These are phyloP conservation scores for Dascillus cervinus DNA, from an alignment of 2,888 invertebrate genomes.

Conservation along the genomic window DNA sequence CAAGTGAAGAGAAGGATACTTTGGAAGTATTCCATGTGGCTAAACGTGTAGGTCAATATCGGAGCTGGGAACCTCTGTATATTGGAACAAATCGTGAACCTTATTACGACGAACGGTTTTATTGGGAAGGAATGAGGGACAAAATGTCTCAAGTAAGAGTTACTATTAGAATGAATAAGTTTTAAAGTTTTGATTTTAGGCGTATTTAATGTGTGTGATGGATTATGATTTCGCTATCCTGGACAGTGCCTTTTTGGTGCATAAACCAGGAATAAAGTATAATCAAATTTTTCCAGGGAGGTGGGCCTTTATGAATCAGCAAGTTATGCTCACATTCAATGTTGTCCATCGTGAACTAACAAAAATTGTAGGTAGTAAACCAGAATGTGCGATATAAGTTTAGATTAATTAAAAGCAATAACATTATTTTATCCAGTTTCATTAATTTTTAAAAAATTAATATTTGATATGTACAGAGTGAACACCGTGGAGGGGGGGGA, in stretches of 20 bases:
- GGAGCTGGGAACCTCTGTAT: conserved; percentile 78
- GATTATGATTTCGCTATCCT: neutral
- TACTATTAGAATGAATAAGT: neutral
- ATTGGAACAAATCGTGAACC: conserved; percentile 78
- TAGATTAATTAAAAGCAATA: too few relatives aligned
- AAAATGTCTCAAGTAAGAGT: conserved; percentile 77
- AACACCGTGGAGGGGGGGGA: too few relatives aligned
- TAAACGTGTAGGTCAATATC: neutral
- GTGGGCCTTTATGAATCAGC: too few relatives aligned
- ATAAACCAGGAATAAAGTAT: too few relatives aligned
- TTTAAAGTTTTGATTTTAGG: conserved; percentile 1
- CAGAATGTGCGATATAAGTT: too few relatives aligned
- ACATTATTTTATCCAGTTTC: too few relatives aligned
- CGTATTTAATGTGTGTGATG: neutral
- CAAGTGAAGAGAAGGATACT: conserved; percentile 56
- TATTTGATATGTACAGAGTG: too few relatives aligned
- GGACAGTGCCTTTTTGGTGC: neutral
- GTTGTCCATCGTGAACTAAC: too few relatives aligned
- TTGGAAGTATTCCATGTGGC: conserved; percentile 54
- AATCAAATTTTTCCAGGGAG: too few relatives aligned
- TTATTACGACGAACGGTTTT: conserved; percentile 75
- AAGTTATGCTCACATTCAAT: too few relatives aligned
- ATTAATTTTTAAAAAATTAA: too few relatives aligned
- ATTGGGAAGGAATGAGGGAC: conserved; percentile 84
- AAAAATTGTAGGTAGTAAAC: too few relatives aligned